A percentile compares a stretch with the other conserved stretches of the same genome.
These are phyloP conservation scores for Eurosta solidaginis DNA, from an alignment of 1,140 invertebrate genomes.

Conservation along the genomic window DNA sequence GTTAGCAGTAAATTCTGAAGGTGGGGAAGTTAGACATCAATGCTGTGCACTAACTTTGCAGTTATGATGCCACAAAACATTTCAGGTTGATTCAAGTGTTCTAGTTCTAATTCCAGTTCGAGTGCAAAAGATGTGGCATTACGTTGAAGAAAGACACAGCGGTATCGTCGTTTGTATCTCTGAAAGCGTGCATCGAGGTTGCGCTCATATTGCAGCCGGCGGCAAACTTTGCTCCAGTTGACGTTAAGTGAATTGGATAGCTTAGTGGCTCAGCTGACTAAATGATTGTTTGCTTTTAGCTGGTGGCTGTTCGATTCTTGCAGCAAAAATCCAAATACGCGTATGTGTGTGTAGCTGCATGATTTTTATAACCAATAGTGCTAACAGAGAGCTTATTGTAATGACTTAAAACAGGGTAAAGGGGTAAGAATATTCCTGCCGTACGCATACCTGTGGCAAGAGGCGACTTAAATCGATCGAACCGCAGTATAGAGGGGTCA, in stretches of 20 bases:
- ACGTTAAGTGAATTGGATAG: not conserved
- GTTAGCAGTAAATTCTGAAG: not conserved
- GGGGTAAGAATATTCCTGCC: too few relatives aligned
- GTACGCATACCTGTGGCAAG: too few relatives aligned
- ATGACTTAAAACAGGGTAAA: too few relatives aligned
- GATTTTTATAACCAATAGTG: too few relatives aligned
- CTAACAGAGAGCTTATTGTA: too few relatives aligned
- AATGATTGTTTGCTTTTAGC: not conserved
- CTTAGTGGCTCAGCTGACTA: not conserved
- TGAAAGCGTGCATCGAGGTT: not conserved
- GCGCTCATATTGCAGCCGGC: not conserved
- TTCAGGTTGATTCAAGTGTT: not conserved
- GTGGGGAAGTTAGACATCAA: too few relatives aligned
- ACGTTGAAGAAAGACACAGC: not conserved
- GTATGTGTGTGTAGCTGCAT: too few relatives aligned
- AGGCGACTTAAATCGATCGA: too few relatives aligned
- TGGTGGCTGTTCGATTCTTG: not conserved
- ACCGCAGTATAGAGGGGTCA: too few relatives aligned
- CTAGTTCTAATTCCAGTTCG: slow-evolving; percentile 17
- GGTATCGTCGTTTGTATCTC: not conserved
- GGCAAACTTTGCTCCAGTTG: not conserved
- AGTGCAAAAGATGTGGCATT: not conserved
- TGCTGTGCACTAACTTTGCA: too few relatives aligned
- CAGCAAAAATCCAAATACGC: too few relatives aligned
- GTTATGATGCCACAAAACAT: not conserved